Conservation (phyloP, 2,113 vertebrate species). For the Alexandromys fortis region DNA sequence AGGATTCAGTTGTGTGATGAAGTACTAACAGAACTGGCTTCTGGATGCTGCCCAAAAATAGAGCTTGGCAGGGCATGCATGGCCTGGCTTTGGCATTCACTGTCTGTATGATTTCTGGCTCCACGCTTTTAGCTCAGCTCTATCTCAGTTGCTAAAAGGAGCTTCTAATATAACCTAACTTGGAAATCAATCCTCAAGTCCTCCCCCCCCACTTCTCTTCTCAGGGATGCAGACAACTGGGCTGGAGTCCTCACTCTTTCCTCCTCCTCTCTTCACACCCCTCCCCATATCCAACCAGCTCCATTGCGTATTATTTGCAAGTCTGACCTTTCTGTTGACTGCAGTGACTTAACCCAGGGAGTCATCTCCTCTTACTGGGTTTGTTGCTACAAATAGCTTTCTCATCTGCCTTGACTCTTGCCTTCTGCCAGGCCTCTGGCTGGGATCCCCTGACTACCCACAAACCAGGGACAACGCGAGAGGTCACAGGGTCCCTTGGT, state of each 20-base stretch:
- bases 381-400: not conserved
- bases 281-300: not conserved
- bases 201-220: not conserved
- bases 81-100: not conserved
- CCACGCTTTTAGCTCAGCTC: not conserved
- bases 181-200: not conserved
- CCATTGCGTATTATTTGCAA: not conserved
- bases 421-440: not conserved
- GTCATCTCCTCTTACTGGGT: not conserved
- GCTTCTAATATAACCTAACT: not conserved
- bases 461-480: not conserved
- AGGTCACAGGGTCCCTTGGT: not conserved
- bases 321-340: not conserved
- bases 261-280: not conserved
- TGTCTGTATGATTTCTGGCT: not conserved
- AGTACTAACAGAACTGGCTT: not conserved
- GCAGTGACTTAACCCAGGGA: not conserved
- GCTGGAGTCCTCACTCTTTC: rapidly evolving
- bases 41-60: not conserved
- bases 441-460: not conserved
- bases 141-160: not conserved
- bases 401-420: not conserved
- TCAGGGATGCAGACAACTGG: not conserved
- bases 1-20: not conserved
- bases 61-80: not conserved